Base-by-base conservation (phyloP, 2,113 vertebrate genomes). In the Emydocephalus ijimae region DNA sequence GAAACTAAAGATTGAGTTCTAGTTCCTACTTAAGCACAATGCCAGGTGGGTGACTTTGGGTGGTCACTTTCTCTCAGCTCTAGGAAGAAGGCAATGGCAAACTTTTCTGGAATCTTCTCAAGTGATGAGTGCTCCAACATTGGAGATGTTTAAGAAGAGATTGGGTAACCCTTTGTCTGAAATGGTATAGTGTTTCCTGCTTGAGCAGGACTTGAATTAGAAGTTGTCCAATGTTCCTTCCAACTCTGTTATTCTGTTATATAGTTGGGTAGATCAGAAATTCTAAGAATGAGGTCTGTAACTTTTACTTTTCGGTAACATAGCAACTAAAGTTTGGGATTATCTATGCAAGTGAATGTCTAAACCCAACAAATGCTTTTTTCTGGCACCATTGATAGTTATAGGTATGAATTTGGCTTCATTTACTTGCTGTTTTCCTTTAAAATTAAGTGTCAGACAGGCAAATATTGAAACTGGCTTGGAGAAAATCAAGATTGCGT, bases 401-500 rank as follows among this genome's bases (percentile, higher is more conserved):
- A 20, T 7, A 43, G 34, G 18, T 81, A 43, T 43, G 34, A 43
- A 43, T 81, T 81, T 6, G 18, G 7, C 34, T 57, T 50, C 21
- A 81, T 61, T 87, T 61, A 26, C 15, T 10, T 45, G 89, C 91
- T 90, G 8, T 91, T 89, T 88, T 90, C 50, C 91, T 11, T 93
- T 26, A 3, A 26, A 74, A 90, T 1, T 89, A 93, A 94, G 26
- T 81, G 87, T 81, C 26, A 39, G 92, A 92, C 56, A 24, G 4
- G 91, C 55, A 92, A 89, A 91, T 81, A n/a, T 74, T 0, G 43
- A 97, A 94, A 91, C 88, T 92, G 88, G 87, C 95, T 92, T 86
- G 96, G 85, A 92, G 90, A 29, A 91, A 92, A 95, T 93, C 59
- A 95, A 95, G 94, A 95, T 95, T 97, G 95, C 94, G 94, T 61